Evolutionary conservation across 2,797 vertebrate genomes (phyloP), one percentile per base, ranked within the genome.

Genomic region (Graptemys geographica): DNA sequence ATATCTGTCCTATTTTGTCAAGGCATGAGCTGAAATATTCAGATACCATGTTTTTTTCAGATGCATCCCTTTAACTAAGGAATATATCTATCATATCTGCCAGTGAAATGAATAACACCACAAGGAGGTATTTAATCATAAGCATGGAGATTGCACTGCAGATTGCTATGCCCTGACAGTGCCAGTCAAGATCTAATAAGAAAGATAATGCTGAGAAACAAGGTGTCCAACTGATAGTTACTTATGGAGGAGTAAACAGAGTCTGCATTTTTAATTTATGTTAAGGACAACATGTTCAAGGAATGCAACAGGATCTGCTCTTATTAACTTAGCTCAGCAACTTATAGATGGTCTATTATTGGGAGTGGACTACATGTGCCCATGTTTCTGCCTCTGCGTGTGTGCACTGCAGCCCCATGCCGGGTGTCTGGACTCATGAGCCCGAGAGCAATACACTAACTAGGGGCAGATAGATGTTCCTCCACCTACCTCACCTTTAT

Each of bases 21-120:
- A 91, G 93, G 53, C 89, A 94, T 87, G 69, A 94, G 81, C 80
- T 94, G 93, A 93, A 93, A 96, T 91, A 95, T 94, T 96, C 18
- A 80, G 94, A 91, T 91, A 80, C 6, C 3, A 11, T 91, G 8
- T 8, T 33, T 87, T 90, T 93, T 95, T 92, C 86, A 74, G 79
- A 80, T 88, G 47, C 52, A 44, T 94, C 52, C 52, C 52, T 95
- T 94, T 87, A 95, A 87, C 82, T 93, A 51, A 37, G 79, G 90
- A 90, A 95, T 96, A 86, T 93, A 94, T 97, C 95, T 94, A 89
- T 96, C 88, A 10, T 88, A 76, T 92, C 79, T 96, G 15, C 88
- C 16, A 83, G 92, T 65, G 55, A 97, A 96, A 96, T 96, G 87
- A 94, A 57, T 96, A 94, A 93, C 90, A 83, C 53, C 33, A 52